phyloP scores from a whole-genome alignment of 2,888 invertebrate genomes.

The Drosophila siamana region DNA sequence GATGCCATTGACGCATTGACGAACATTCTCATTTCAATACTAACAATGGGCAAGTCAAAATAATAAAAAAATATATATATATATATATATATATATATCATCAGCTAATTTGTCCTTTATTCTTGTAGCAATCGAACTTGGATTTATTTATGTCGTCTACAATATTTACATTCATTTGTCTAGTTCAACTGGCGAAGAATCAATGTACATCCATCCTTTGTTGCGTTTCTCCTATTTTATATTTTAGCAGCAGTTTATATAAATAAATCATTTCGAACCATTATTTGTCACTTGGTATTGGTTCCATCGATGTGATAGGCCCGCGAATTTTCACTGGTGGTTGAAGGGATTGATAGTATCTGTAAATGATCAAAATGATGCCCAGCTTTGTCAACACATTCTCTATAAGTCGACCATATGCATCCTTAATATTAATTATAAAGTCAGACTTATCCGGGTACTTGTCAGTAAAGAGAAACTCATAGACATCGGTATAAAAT shows the following conservation, averaged over 20 bases:
- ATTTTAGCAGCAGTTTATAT: conserved; percentile 22
- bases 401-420: conserved; percentile 5
- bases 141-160: conserved; percentile 60
- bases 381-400: conserved; percentile 33
- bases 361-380: conserved; percentile 33
- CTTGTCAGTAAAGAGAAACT: conserved; percentile 16
- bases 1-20: conserved; percentile 66
- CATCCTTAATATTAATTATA: neutral
- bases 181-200: neutral
- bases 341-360: conserved; percentile 24
- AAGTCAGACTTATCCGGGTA: conserved; percentile 9
- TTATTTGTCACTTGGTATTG: conserved; percentile 12
- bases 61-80: neutral
- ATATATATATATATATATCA: neutral
- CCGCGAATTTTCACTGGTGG: neutral
- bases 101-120: neutral
- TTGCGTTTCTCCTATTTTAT: conserved; percentile 16
- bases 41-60: conserved; percentile 54
- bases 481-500: neutral
- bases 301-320: neutral
- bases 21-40: conserved; percentile 63
- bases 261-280: neutral
- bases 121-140: conserved; percentile 53
- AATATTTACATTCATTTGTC: conserved; percentile 54
- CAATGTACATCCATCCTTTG: neutral